A percentile compares a stretch with the other conserved stretches of the same genome.
These are phyloP conservation scores for Stomorhina lunata DNA, from an alignment of 2,888 invertebrate species.

Conservation along the genomic window DNA sequence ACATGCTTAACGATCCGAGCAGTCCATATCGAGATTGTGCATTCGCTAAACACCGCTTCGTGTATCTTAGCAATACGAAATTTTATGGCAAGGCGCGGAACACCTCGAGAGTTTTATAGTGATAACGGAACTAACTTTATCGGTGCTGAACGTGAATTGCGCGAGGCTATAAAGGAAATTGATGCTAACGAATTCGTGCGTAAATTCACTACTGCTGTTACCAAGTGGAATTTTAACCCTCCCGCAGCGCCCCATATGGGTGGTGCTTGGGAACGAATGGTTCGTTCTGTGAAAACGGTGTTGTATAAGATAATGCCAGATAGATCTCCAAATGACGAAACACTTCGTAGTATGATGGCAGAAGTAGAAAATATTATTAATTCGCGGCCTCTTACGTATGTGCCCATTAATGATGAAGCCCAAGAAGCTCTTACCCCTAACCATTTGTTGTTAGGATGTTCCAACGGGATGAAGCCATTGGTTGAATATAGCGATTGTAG, in stretches of 20 bases:
- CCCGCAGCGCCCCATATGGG: too few relatives aligned
- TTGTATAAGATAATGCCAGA: background rate
- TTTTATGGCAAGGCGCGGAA: conserved; percentile 33
- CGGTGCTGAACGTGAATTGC: conserved; percentile 53
- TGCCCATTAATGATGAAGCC: conserved; percentile 14
- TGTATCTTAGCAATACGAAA: conserved; percentile 39
- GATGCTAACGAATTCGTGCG: conserved; percentile 4
- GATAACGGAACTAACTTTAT: conserved; percentile 38
- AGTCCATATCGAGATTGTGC: conserved; percentile 18
- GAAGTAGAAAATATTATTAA: background rate
- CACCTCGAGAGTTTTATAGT: conserved; percentile 32
- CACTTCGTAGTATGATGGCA: background rate
- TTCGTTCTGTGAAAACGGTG: too few relatives aligned
- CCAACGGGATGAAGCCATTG: conserved; percentile 48
- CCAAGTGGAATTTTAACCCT: too few relatives aligned
- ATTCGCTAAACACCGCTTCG: conserved; percentile 14
- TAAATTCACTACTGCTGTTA: background rate
- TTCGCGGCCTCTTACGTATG: background rate
- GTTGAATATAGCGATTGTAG: conserved; percentile 19
- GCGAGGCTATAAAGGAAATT: conserved; percentile 28
- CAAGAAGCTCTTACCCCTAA: conserved; percentile 30
- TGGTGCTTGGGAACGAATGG: too few relatives aligned
- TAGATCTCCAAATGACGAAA: background rate
- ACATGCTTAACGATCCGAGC: conserved; percentile 31
- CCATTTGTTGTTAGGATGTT: conserved; percentile 42